Evolutionary conservation across 2,797 vertebrate genomes (phyloP), one percentile per base, ranked within the genome.

Genomic region (Ispidina lecontei): DNA sequence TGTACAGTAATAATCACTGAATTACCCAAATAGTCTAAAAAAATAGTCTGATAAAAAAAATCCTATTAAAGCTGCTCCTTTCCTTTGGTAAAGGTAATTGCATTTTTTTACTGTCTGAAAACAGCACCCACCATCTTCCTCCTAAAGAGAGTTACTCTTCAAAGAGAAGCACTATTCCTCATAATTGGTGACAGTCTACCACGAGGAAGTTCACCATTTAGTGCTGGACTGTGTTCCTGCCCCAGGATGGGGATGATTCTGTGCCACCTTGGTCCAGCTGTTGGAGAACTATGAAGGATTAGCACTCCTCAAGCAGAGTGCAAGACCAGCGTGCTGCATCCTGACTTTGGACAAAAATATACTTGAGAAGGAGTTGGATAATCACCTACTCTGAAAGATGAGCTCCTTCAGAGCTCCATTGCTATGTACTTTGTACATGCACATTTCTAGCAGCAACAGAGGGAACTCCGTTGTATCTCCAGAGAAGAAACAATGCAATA

Each of bases 1-100:
- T 65, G 87, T 72, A 54, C 72, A 91, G 82, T 67, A 80, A 92
- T 94, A 92, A 93, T 89, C 84, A 92, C 55, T 91, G 92, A 94
- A 93, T 95, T 95, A 95, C 31, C 72, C 82, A 95, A 95, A 95
- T 68, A 88, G 68, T 76, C 68, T n/a, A 47, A 93, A 92, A 93
- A 94, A 82, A 73, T 14, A 79, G 63, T 33, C 83, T 79, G 55
- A 88, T 90, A 33, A 91, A 94, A 94, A 91, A 95, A 94, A 87
- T 80, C 75, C 72, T 92, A 51, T 87, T 93, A 89, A 69, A 92
- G 19, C 17, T 69, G 46, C 25, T 95, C 43, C 33, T 14, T 80
- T 91, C 69, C 44, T 87, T 89, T 5, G 1, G 78, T 79, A 93
- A 95, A 96, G 75, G 89, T 94, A 95, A 89, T 87, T 74, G 72